Base-by-base conservation (phyloP, 1,140 invertebrate species). In the Atopsyche davidsoni region DNA sequence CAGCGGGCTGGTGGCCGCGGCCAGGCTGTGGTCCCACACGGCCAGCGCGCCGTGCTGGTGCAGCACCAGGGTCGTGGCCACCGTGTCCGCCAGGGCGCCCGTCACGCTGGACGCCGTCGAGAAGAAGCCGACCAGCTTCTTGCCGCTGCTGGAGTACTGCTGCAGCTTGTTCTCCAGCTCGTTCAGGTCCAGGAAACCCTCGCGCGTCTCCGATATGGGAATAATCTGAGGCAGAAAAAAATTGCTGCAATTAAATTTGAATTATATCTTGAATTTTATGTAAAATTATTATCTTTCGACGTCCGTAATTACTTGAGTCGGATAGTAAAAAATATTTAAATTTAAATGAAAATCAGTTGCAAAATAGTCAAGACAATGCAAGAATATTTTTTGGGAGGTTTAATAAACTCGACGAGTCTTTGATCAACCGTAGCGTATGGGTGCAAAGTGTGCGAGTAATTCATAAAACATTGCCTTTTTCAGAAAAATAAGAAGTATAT, bases 21-120 rank as follows among this genome's bases (percentile, higher is more conserved):
- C 87, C 6, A 88, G 78, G 3, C 89, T 89, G 68, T 91, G 95
- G 68, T 95, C 92, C 89, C 90, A 95, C 60, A 95, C 84, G 2
- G 87, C 82, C 42, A 90, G 75, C 2, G 89, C 90, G 2, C 82
- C 83, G 62, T 90, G 87, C 58, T 85, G 81, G 62, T 93, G 89
- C 4, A 95, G 73, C 1, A 92, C 66, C 10, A 86, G 69, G 1
- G 90, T 92, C 4, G 92, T 85, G 1, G 82, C 79, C 21, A 91
- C 79, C 60, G 91, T 87, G 73, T 94, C 88, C 36, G 83, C 79
- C 35, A 93, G 64, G 42, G 90, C 81, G n/a, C 92, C 92, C 7
- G 92, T 94, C 13, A 94, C 80, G 64, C 91, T 93, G 24, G 89
- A 93, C 1, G 87, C 89, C 1, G 88, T 88, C 38, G 83, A 82